Conservation (phyloP, 2,797 vertebrate genomes). For the Myotis vivesi region DNA sequence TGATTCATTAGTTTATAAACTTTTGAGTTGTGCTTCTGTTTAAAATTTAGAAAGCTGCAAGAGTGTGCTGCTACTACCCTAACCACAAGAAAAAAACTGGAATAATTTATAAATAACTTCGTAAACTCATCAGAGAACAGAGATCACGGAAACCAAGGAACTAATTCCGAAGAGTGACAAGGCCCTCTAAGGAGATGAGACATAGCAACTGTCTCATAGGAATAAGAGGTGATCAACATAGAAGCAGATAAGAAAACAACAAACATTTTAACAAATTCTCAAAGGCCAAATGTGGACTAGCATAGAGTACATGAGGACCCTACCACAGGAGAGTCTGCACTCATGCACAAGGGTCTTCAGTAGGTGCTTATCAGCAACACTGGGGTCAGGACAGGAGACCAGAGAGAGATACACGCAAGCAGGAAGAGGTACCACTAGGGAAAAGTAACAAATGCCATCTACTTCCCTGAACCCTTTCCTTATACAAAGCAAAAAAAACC, state of each 20-base stretch:
- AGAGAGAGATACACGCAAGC: neutral
- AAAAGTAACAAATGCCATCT: neutral
- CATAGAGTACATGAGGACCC: neutral
- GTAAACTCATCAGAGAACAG: neutral
- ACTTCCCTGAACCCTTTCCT: neutral
- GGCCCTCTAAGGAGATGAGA: neutral
- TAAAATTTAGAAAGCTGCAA: constrained; percentile 31
- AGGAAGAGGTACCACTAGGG: neutral
- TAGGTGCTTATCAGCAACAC: neutral
- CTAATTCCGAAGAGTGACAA: neutral
- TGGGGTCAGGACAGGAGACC: neutral
- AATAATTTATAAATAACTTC: neutral
- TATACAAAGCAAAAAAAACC: neutral
- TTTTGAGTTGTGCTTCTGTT: neutral
- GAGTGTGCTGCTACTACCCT: neutral
- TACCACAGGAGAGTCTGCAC: neutral
- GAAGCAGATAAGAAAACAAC: neutral
- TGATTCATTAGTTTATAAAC: neutral
- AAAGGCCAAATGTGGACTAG: neutral
- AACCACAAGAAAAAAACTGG: neutral
- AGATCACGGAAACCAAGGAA: neutral
- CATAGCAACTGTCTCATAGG: neutral
- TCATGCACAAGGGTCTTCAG: neutral
- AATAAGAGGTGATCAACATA: neutral
- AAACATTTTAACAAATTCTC: neutral